phyloP scores from a whole-genome alignment of 2,797 vertebrate genomes.

The Acanthiza pusilla region DNA sequence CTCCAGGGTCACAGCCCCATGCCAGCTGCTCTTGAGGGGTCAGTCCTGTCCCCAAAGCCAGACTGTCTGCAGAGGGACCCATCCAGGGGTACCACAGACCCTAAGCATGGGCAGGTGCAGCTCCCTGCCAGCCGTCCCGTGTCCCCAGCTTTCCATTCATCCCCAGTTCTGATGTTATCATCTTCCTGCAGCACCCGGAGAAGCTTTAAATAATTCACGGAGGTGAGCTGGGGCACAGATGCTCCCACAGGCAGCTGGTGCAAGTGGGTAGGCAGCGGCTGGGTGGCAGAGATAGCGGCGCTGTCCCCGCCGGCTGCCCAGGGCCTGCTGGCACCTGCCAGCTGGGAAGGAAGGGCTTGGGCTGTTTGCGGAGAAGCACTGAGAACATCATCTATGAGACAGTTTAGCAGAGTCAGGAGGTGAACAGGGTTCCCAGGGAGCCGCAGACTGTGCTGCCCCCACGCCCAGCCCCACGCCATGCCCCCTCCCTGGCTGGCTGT shows the following conservation, averaged over 20 bases:
- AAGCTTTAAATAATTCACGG: slow-evolving; percentile 59
- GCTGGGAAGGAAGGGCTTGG: background rate
- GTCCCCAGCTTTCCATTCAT: background rate
- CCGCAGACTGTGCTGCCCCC: background rate
- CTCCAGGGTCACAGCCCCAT: background rate
- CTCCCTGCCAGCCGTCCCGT: background rate
- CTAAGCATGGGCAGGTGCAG: fast-evolving
- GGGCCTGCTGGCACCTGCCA: background rate
- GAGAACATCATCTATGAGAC: background rate
- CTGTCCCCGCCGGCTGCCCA: background rate
- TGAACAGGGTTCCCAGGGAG: background rate
- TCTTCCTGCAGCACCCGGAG: background rate
- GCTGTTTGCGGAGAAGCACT: background rate
- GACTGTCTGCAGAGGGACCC: background rate
- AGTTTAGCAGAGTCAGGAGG: background rate
- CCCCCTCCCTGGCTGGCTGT: background rate
- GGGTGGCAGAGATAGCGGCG: slow-evolving; percentile 36
- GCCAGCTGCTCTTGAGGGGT: background rate
- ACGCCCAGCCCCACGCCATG: fast-evolving
- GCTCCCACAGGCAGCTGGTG: slow-evolving; percentile 55
- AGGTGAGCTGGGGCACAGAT: slow-evolving; percentile 38
- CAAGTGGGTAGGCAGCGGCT: background rate
- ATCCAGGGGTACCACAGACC: background rate
- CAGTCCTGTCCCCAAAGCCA: background rate
- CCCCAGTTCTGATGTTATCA: background rate